phyloP scores from a whole-genome alignment of 2,797 vertebrate genomes.

The Pseudochromis fuscus region DNA sequence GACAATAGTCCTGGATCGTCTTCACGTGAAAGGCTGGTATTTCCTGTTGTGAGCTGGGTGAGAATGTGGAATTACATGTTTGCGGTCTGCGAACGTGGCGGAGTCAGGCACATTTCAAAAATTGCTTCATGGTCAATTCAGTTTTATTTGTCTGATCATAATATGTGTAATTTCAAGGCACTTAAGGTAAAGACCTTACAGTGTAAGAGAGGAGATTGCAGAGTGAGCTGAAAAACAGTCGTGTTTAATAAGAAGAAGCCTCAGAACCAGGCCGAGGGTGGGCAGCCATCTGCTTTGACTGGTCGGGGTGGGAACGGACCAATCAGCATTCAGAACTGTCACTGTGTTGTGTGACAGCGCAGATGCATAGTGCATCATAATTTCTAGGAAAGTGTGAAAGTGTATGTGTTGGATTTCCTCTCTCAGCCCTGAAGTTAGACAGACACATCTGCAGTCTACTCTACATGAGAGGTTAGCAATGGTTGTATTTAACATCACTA shows the following conservation, averaged over 20 bases:
- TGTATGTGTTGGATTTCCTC: not conserved
- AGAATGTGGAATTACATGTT: constrained; percentile 40
- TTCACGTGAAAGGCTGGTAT: constrained; percentile 3
- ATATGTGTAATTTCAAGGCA: not conserved
- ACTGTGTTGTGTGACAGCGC: not conserved
- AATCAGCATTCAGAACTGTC: not conserved
- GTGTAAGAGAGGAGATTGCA: not conserved
- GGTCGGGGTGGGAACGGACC: no score
- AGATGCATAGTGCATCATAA: not conserved
- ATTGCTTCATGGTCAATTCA: constrained; percentile 1
- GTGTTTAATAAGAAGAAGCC: no score
- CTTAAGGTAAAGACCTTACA: not conserved
- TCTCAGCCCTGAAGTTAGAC: not conserved
- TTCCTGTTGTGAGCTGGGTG: constrained; percentile 29
- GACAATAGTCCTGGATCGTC: constrained; percentile 19
- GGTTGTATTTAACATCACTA: not conserved
- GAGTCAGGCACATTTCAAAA: not conserved
- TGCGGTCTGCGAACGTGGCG: not conserved
- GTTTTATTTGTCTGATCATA: not conserved
- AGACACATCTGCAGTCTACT: not conserved
- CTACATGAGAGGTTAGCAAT: not conserved
- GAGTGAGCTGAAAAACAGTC: not conserved
- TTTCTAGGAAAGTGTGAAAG: not conserved
- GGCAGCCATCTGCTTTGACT: no score
- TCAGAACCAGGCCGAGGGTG: not conserved